Evolutionary conservation across 2,888 invertebrate genomes (phyloP).

Genomic region (Philereme vetulata): DNA sequence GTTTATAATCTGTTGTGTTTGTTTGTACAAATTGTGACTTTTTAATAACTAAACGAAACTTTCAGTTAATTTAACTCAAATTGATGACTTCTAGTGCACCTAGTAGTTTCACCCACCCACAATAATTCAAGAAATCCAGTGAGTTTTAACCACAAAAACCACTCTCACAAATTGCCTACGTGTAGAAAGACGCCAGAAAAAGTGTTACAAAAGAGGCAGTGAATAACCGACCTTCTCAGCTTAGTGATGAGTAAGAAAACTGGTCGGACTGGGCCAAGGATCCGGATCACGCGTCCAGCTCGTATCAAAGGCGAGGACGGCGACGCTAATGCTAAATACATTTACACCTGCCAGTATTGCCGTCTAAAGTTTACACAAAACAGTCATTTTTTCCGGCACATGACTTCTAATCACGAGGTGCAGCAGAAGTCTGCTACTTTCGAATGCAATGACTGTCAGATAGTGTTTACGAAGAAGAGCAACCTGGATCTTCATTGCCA

Average conservation of each 20-base stretch:
- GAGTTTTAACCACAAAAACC: background rate
- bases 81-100: background rate
- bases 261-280: constrained; percentile 66
- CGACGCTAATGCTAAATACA: constrained; percentile 59
- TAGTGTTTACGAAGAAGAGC: constrained; percentile 67
- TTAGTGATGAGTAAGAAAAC: constrained; percentile 74
- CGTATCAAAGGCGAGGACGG: constrained; percentile 60
- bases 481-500: constrained; percentile 70
- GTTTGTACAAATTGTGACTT: background rate
- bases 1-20: background rate
- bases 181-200: constrained; percentile 42
- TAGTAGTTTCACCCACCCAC: background rate
- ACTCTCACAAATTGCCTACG: constrained; percentile 46
- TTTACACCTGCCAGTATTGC: constrained; percentile 75
- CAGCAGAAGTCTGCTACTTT: constrained; percentile 69
- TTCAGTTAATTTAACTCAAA: background rate
- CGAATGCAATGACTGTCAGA: constrained; percentile 72
- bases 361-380: constrained; percentile 73
- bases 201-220: constrained; percentile 30
- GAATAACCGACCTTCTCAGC: constrained; percentile 33
- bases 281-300: constrained; percentile 67
- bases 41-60: background rate
- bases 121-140: background rate
- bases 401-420: constrained; percentile 71
- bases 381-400: constrained; percentile 75